Evolutionary conservation across 2,888 invertebrate genomes (phyloP), one percentile per base, ranked within the genome.

Genomic region (Agonopterix heracliana): DNA sequence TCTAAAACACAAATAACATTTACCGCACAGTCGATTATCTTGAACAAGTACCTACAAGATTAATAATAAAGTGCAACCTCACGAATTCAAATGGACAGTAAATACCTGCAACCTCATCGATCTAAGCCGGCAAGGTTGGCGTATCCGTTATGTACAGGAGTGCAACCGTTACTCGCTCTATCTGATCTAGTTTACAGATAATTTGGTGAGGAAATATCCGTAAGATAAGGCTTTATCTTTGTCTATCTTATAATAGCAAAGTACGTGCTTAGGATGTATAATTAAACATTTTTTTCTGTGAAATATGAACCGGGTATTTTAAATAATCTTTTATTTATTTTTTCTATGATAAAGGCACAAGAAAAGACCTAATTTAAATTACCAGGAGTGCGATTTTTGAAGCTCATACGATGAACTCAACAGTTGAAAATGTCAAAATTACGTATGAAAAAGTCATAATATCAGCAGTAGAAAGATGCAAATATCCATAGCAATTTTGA

Each of bases 81-180:
- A 48, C 47, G 44, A 51, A 11, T 46, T 5, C 43, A 10, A 51
- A 43, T 45, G 41, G 46, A 34, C 13, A 1, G 13, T 34, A 42
- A 46, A 44, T 46, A 13, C 9, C 12, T 34, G 45, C 61, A 59
- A 57, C 57, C 51, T 65, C 55, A 60, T 49, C 53, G 55, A 42
- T 44, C 48, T 44, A 40, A 40, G 40, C 17, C 34, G 52, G 57
- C 60, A 63, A 63, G 60, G 60, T 52, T 62, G 53, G 45, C 54
- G 60, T 61, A 61, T 60, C 65, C 64, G 67, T 60, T 66, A 63
- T 47, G 61, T 26, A n/a, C 9, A 64, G 70, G 69, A 73, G 74
- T 70, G 70, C 61, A 63, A 68, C 74, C 69, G 76, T 76, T 77
- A 77, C 61, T 41, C 13, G 11, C n/a, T 56, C 52, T 56, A 63